Conservation (phyloP, 2,113 vertebrate genomes). For the Prolemur simus region DNA sequence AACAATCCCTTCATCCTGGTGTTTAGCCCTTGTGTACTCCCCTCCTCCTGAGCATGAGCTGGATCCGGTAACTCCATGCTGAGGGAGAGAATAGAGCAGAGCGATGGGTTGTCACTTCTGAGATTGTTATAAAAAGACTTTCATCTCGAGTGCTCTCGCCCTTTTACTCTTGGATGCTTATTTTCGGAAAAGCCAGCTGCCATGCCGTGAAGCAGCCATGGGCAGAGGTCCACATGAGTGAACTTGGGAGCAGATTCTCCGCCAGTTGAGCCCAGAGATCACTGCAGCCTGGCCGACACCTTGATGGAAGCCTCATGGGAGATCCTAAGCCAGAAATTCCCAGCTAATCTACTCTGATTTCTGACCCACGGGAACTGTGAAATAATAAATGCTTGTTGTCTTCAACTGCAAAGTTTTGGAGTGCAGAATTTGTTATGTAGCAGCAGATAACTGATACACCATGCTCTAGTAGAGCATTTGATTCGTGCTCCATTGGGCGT, state of each 20-base stretch:
- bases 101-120: background rate
- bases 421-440: background rate
- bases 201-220: background rate
- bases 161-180: background rate
- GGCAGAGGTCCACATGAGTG: background rate
- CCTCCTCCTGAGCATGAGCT: background rate
- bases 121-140: background rate
- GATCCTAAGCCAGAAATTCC: background rate
- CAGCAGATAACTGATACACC: background rate
- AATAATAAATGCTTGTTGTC: background rate
- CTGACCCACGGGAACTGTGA: background rate
- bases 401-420: background rate
- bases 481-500: background rate
- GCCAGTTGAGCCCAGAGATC: accelerated
- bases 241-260: background rate
- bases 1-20: background rate
- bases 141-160: background rate
- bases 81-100: background rate
- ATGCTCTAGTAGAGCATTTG: background rate
- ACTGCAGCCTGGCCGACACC: background rate
- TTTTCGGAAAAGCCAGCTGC: background rate
- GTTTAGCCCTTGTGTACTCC: background rate
- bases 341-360: background rate
- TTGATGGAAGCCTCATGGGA: background rate
- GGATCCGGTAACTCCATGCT: background rate